Conservation (phyloP, 2,888 invertebrate species). For the Patella depressa region DNA sequence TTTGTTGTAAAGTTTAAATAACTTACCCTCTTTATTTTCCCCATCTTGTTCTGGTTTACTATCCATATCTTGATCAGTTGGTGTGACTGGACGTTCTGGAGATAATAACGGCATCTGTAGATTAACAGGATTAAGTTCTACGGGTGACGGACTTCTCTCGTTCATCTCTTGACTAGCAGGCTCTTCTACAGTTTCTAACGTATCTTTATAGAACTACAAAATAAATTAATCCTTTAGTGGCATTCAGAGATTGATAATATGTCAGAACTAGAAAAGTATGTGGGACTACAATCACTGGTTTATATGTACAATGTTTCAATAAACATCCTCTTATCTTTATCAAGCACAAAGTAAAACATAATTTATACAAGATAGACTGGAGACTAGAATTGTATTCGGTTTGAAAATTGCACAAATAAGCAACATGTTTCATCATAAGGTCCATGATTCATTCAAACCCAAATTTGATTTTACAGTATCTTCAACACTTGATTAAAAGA, state of each 20-base stretch:
- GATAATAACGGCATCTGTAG: slow-evolving; percentile 6
- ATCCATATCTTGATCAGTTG: slow-evolving; percentile 1
- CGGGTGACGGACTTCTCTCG: slow-evolving; percentile 15
- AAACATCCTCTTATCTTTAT: too few species aligned
- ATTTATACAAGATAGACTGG: too few species aligned
- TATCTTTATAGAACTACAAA: slow-evolving; percentile 89
- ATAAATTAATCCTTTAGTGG: slow-evolving; percentile 12
- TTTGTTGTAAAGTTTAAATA: neutral
- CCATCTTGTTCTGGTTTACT: neutral
- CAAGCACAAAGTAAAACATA: too few species aligned
- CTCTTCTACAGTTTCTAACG: slow-evolving; percentile 77
- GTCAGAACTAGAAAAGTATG: too few species aligned
- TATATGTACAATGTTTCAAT: too few species aligned
- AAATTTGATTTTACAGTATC: too few species aligned
- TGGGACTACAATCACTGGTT: too few species aligned
- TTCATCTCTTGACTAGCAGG: slow-evolving; percentile 23
- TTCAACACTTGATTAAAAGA: neutral
- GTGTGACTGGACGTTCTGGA: neutral
- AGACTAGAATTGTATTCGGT: too few species aligned
- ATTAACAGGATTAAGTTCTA: slow-evolving; percentile 2
- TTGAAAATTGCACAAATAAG: too few species aligned
- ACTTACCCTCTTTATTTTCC: slow-evolving; percentile 9
- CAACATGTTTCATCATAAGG: too few species aligned
- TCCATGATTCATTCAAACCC: too few species aligned
- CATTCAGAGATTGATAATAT: too few species aligned